Base-by-base conservation (phyloP, 2,888 invertebrate species). In the Pachycephus smyrnensis region DNA sequence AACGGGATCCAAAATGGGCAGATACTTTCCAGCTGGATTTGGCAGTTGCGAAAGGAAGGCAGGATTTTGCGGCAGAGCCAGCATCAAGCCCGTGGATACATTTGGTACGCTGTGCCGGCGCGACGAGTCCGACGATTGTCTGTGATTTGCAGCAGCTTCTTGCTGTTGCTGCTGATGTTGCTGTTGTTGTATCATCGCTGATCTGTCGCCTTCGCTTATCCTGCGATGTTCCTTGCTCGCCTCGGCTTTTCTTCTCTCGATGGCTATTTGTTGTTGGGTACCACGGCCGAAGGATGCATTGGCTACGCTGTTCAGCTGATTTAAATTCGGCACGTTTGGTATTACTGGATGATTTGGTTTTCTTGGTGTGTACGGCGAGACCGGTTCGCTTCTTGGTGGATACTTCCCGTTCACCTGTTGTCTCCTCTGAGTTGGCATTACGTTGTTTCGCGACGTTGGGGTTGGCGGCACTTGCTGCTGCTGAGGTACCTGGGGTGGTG, bases 381-480 rank as follows among this genome's bases (percentile, higher is more conserved):
- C 85, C 31, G 91, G 90, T 6, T 92, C 93, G 0, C 92, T 89
- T 1, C 93, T 92, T 0, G 92, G 91, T 75, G 93, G 89, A 81
- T 93, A 94, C 85, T 94, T 94, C 0, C 94, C 94, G 76, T 93
- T 93, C 0, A 93, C 92, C 0, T 94, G 87, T 76, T 68, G 83
- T 75, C 79, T 81, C 83, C 69, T 84, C 82, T n/a, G 81, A 80
- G 76, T 79, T 84, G 82, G 55, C 73, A 69, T 73, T 74, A 12
- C 55, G 32, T 73, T 79, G 68, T 79, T 78, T 74, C 78, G 84
- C 76, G 82, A 85, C 68, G 83, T 78, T 23, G 84, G 81, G 3
- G 77, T 78, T 4, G 88, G 84, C 11, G 86, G 79, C 15, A 84
- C 82, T 31, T 80, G 68, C 6, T 82, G 80, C 73, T 40, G 78